phyloP scores from a whole-genome alignment of 1,140 invertebrate species.

The Dinoponera quadriceps region DNA sequence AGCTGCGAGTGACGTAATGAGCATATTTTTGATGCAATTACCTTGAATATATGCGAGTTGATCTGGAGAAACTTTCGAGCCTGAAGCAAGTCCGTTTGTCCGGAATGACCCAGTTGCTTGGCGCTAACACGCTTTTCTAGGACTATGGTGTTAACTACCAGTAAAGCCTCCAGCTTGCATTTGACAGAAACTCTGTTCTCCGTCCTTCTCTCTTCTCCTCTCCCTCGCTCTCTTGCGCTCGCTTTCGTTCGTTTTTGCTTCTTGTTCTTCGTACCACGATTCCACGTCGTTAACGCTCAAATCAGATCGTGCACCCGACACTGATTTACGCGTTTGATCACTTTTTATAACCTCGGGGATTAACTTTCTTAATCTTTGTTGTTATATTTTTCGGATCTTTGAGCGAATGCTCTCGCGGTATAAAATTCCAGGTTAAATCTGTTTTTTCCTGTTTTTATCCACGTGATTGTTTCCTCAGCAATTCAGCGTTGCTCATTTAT shows the following conservation, averaged over 20 bases:
- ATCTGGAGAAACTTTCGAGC: constrained; percentile 58
- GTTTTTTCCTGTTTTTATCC: background rate
- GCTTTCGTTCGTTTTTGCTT: constrained; percentile 13
- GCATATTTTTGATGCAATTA: constrained; percentile 47
- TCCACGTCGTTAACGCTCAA: constrained; percentile 25
- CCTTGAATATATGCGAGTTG: constrained; percentile 13
- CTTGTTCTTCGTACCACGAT: constrained; percentile 29
- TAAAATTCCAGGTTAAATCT: no score
- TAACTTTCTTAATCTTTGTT: background rate
- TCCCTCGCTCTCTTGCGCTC: background rate
- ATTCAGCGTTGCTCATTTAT: constrained; percentile 6
- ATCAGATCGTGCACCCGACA: constrained; percentile 8
- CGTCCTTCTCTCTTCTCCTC: background rate
- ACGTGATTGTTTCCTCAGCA: background rate
- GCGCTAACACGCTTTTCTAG: constrained; percentile 41
- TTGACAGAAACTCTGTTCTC: constrained; percentile 60
- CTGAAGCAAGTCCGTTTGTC: constrained; percentile 67
- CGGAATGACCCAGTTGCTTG: constrained; percentile 73
- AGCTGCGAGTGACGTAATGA: background rate
- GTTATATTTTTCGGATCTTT: background rate
- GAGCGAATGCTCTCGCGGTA: background rate
- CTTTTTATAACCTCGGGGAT: background rate
- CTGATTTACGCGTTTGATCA: background rate
- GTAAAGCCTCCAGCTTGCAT: constrained; percentile 56
- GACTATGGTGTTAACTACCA: constrained; percentile 62